A percentile compares a stretch with the other conserved stretches of the same genome.
These are phyloP conservation scores for Himalopsyche phryganea DNA, from an alignment of 1,140 invertebrate genomes.

Conservation along the genomic window DNA sequence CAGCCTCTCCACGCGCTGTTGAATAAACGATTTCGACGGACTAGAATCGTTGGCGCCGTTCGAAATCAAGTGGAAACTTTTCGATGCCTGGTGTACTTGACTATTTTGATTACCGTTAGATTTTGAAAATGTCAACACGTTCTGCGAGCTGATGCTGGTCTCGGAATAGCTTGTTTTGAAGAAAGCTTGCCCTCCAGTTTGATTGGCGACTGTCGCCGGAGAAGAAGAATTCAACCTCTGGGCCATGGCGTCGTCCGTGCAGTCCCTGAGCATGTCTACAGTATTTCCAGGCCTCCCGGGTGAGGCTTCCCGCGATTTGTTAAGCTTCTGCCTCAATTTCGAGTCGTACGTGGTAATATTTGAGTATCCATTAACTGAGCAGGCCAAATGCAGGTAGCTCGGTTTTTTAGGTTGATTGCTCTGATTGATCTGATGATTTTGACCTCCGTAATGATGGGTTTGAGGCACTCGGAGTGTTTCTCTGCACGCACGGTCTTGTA, in stretches of 20 bases:
- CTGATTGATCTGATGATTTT: conserved; percentile 39
- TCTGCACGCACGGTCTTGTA: conserved; percentile 48
- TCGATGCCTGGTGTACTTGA: conserved; percentile 18
- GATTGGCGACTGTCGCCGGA: not conserved
- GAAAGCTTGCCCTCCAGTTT: conserved; percentile 10
- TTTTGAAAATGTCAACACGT: conserved; percentile 44
- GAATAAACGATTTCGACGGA: conserved; percentile 77
- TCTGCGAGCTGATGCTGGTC: conserved; percentile 44
- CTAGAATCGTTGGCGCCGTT: conserved; percentile 38
- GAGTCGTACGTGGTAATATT: conserved; percentile 80
- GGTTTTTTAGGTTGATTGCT: conserved; percentile 56
- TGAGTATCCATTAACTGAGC: conserved; percentile 86
- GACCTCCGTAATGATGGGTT: conserved; percentile 36
- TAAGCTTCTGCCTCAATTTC: conserved; percentile 66
- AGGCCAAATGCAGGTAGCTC: conserved; percentile 82
- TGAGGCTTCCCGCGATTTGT: conserved; percentile 63
- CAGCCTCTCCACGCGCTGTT: conserved; percentile 80
- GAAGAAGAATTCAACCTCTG: conserved; percentile 17
- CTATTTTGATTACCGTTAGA: conserved; percentile 44
- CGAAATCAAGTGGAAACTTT: conserved; percentile 24
- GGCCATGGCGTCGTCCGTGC: conserved; percentile 39
- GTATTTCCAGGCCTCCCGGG: conserved; percentile 54
- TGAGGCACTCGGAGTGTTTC: conserved; percentile 35
- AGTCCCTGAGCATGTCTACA: conserved; percentile 39
- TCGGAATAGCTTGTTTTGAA: conserved; percentile 52